Percentiles rank a stretch among this genome's conserved stretches.
These are phyloP conservation scores for Subacronicta megacephala DNA, from an alignment of 2,888 invertebrate species.

Conservation along the genomic window DNA sequence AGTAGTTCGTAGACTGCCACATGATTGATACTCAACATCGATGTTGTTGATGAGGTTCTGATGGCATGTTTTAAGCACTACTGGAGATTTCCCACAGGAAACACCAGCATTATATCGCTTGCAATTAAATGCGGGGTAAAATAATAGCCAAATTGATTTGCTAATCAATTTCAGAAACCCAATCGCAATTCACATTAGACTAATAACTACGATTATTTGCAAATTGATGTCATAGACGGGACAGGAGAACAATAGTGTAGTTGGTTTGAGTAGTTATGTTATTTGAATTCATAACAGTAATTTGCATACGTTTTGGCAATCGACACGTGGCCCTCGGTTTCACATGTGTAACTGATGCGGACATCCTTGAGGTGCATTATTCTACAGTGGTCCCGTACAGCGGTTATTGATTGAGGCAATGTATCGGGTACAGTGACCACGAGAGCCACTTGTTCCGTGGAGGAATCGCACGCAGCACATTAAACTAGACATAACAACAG, in stretches of 20 bases:
- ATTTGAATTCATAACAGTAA: constrained; percentile 71
- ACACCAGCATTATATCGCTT: constrained; percentile 37
- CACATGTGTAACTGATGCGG: constrained; percentile 41
- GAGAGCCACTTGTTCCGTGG: constrained; percentile 64
- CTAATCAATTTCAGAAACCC: constrained; percentile 52
- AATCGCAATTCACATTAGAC: constrained; percentile 63
- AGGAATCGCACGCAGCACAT: constrained; percentile 41
- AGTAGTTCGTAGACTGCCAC: constrained; percentile 47
- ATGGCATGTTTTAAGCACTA: constrained; percentile 58
- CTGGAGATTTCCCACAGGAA: constrained; percentile 69
- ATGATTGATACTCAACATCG: constrained; percentile 53
- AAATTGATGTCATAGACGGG: constrained; percentile 68
- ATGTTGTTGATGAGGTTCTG: constrained; percentile 68
- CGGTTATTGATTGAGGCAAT: constrained; percentile 68
- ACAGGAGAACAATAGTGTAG: constrained; percentile 70
- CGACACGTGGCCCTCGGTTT: constrained; percentile 55
- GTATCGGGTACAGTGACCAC: constrained; percentile 56
- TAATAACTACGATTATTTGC: constrained; percentile 74
- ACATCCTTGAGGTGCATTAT: constrained; percentile 71
- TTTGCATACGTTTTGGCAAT: constrained; percentile 70
- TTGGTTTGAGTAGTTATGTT: constrained; percentile 60
- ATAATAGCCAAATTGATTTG: constrained; percentile 49
- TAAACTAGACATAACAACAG: constrained; percentile 62
- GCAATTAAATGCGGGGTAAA: constrained; percentile 30
- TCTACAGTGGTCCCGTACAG: constrained; percentile 58